Conservation (phyloP, 2,888 invertebrate genomes). For the Helleia helle region DNA sequence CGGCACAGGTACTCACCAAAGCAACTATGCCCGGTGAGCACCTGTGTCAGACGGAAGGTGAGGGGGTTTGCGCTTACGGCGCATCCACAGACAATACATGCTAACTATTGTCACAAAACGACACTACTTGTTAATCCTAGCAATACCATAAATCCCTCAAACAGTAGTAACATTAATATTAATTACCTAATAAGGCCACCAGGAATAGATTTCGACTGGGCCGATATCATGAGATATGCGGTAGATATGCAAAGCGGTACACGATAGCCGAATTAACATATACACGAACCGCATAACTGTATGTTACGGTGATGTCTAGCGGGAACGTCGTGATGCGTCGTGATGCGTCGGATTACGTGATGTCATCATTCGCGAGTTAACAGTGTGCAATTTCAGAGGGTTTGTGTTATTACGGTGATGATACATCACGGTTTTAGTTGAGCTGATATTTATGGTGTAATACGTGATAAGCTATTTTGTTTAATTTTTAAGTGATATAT, state of each 20-base stretch:
- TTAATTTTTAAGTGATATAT: too few relatives aligned
- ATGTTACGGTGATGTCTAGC: conserved; percentile 23
- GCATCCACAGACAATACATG: too few relatives aligned
- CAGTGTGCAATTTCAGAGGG: background rate
- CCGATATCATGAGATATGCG: conserved; percentile 45
- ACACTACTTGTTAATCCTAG: background rate
- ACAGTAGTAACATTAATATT: conserved; percentile 19
- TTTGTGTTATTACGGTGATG: background rate
- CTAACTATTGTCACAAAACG: too few relatives aligned
- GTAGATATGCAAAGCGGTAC: conserved; percentile 51
- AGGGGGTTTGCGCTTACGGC: too few relatives aligned
- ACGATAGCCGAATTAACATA: conserved; percentile 35
- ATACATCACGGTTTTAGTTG: too few relatives aligned
- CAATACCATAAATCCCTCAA: background rate
- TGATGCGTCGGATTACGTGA: background rate
- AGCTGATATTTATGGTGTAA: too few relatives aligned
- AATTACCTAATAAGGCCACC: conserved; percentile 27
- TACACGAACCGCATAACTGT: conserved; percentile 28
- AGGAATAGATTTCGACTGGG: conserved; percentile 18
- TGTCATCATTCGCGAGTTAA: background rate
- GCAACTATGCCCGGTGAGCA: too few relatives aligned
- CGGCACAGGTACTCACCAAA: too few relatives aligned
- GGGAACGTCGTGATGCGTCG: background rate
- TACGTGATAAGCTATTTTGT: too few relatives aligned
- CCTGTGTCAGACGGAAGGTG: too few relatives aligned